These are phyloP conservation scores for Helarctos malayanus DNA, from an alignment of 2,797 vertebrate genomes.

Conservation along the genomic window DNA sequence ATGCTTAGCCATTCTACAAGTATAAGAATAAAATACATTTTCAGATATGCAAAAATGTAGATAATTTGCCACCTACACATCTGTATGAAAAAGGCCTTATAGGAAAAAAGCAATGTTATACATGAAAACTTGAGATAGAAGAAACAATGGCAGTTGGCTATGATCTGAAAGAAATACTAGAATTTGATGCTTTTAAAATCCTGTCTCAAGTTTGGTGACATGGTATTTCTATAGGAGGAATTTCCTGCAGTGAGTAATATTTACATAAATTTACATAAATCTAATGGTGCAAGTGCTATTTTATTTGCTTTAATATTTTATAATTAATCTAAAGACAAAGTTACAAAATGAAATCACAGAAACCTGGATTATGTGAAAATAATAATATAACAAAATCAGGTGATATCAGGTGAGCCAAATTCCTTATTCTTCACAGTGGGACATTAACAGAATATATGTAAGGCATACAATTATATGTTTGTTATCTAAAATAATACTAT, in stretches of 20 bases:
- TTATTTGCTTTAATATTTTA: slow-evolving; percentile 67
- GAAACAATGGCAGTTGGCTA: slow-evolving; percentile 52
- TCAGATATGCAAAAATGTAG: slow-evolving; percentile 68
- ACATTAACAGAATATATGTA: slow-evolving; percentile 24
- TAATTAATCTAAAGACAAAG: slow-evolving; percentile 56
- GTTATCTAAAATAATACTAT: slow-evolving; percentile 58
- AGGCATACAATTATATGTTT: slow-evolving; percentile 5
- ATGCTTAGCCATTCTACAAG: slow-evolving; percentile 68
- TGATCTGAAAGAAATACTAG: slow-evolving; percentile 25
- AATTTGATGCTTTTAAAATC: slow-evolving; percentile 63
- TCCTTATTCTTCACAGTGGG: slow-evolving; percentile 51
- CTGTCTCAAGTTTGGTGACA: slow-evolving; percentile 45
- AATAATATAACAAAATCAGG: slow-evolving; percentile 60
- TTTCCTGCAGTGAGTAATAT: background rate
- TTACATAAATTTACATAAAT: slow-evolving; percentile 64
- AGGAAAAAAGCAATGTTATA: slow-evolving; percentile 45
- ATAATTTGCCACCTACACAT: slow-evolving; percentile 68
- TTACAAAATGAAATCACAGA: slow-evolving; percentile 57
- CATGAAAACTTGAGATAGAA: slow-evolving; percentile 52
- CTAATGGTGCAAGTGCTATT: background rate
- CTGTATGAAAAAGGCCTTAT: slow-evolving; percentile 63
- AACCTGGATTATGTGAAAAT: slow-evolving; percentile 56
- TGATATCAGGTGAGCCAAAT: slow-evolving; percentile 29
- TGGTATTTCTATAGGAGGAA: slow-evolving; percentile 5
- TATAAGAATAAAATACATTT: slow-evolving; percentile 73